These are phyloP conservation scores for Hyalella azteca DNA, from an alignment of 2,888 invertebrate species.

Conservation along the genomic window DNA sequence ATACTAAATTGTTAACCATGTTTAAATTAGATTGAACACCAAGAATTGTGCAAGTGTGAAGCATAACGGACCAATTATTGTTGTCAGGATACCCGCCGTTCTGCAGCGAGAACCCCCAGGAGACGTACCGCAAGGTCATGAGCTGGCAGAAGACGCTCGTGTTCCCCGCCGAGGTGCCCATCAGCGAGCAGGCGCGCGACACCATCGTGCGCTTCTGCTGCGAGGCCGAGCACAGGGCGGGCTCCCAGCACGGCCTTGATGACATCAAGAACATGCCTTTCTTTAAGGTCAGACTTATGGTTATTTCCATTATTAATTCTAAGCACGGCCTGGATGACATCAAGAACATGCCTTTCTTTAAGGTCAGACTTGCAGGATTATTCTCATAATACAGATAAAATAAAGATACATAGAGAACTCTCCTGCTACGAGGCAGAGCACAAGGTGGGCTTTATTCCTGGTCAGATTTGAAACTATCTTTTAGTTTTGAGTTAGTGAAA, in stretches of 20 bases:
- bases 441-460: no score
- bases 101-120: slow-evolving; percentile 97
- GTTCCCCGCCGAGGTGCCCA: slow-evolving; percentile 99
- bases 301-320: no score
- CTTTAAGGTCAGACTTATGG: slow-evolving; percentile 75
- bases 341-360: slow-evolving; percentile 88
- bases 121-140: slow-evolving; percentile 97
- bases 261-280: slow-evolving; percentile 90
- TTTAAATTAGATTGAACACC: no score
- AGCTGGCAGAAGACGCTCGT: slow-evolving; percentile 98
- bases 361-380: no score
- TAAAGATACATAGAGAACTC: no score
- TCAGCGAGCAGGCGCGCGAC: slow-evolving; percentile 95
- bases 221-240: slow-evolving; percentile 85
- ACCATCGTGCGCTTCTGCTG: slow-evolving; percentile 93
- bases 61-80: no score
- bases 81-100: slow-evolving; percentile 95
- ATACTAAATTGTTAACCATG: no score
- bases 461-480: no score
- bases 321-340: slow-evolving; percentile 92
- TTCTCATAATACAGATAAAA: no score
- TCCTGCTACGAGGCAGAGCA: no score
- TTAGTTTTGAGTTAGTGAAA: no score
- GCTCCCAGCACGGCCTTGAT: slow-evolving; percentile 74
- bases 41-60: no score